These are phyloP conservation scores for Heliopora coerulea DNA, from an alignment of 92 coral and sea anemone species.

Conservation along the genomic window DNA sequence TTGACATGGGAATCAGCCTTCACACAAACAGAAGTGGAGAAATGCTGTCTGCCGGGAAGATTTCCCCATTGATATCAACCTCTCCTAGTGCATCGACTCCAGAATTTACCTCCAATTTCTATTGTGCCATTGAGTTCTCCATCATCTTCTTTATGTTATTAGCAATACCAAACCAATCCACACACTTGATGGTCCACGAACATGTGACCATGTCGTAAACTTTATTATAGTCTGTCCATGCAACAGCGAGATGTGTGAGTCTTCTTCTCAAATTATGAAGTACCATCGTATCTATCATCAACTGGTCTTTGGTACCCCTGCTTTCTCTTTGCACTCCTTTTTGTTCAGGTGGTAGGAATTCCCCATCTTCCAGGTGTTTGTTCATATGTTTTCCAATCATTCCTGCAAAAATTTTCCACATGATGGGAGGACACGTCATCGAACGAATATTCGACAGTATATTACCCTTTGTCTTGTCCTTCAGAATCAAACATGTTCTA, in stretches of 20 bases:
- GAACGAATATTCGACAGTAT: conserved; percentile 15
- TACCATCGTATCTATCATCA: conserved; percentile 33
- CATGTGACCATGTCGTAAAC: conserved; percentile 7
- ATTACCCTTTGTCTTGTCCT: neutral
- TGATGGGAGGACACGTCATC: conserved; percentile 6
- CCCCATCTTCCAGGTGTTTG: neutral
- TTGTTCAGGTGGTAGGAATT: neutral
- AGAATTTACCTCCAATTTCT: conserved; percentile 23
- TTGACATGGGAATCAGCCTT: conserved; percentile 27
- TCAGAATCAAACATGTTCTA: conserved; percentile 15
- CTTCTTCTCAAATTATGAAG: neutral
- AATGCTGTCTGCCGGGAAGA: conserved; percentile 40
- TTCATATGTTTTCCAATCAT: neutral
- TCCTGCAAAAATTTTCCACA: conserved; percentile 20
- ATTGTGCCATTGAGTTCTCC: conserved; percentile 29
- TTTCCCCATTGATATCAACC: conserved; percentile 26
- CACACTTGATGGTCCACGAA: conserved; percentile 12
- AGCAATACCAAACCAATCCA: conserved; percentile 8
- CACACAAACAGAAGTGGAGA: conserved; percentile 34
- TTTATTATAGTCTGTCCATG: neutral
- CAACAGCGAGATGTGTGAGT: neutral
- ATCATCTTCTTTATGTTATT: neutral
- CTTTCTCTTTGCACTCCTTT: neutral
- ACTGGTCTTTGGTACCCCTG: conserved; percentile 45
- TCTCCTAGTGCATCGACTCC: conserved; percentile 15